Evolutionary conservation across 2,113 vertebrate species (phyloP).

Genomic region (Calcarius ornatus): DNA sequence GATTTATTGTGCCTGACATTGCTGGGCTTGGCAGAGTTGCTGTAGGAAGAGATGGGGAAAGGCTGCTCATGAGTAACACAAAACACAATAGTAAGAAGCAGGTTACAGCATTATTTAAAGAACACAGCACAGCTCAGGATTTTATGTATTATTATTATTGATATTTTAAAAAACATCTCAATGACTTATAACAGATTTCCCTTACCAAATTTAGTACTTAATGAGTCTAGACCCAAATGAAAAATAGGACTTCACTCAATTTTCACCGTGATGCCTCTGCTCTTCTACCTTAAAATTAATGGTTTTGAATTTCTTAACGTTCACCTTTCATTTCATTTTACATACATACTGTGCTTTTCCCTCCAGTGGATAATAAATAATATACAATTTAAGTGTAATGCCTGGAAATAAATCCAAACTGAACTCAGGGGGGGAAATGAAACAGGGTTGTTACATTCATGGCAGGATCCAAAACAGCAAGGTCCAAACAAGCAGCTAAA

Average conservation of each 20-base stretch:
- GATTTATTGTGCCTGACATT: neutral
- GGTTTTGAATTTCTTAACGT: neutral
- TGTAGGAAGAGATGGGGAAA: neutral
- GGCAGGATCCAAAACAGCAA: neutral
- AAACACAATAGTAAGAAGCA: neutral
- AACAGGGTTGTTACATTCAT: neutral
- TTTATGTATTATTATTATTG: neutral
- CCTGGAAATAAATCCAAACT: neutral
- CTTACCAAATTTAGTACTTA: neutral
- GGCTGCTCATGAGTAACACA: neutral
- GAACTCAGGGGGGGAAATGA: neutral
- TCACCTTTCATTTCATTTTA: neutral
- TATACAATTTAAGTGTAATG: neutral
- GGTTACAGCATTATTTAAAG: neutral
- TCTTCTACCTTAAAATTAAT: neutral
- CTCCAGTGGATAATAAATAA: neutral
- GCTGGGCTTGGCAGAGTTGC: neutral
- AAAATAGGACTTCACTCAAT: neutral
- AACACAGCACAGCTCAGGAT: neutral
- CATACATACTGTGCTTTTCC: neutral
- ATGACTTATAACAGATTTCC: neutral
- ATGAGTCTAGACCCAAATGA: neutral
- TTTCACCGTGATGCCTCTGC: neutral
- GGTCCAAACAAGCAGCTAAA: neutral
- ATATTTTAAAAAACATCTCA: neutral